Evolutionary conservation across 1,140 invertebrate species (phyloP), one percentile per base, ranked within the genome.

Genomic region (Drosophila busckii): DNA sequence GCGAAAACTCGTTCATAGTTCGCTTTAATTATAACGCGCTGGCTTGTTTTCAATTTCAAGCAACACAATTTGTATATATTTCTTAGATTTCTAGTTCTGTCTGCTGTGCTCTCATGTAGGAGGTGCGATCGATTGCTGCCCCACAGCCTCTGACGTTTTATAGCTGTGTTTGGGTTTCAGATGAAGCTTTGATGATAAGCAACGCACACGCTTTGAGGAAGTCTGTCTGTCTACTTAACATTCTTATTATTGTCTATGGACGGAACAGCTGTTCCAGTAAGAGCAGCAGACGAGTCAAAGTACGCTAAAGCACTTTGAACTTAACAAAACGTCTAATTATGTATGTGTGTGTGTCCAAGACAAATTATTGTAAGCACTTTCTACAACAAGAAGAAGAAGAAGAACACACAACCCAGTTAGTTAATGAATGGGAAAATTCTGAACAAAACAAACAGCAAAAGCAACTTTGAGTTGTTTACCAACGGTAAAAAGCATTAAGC

Each of bases 241-340:
- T 4, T 20, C 4, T 31, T n/a, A n/a, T n/a, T n/a, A n/a, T n/a
- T n/a, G n/a, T n/a, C n/a, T n/a, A n/a, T n/a, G n/a, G n/a, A n/a
- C n/a, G n/a, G n/a, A n/a, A n/a, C n/a, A n/a, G n/a, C n/a, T n/a
- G n/a, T n/a, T n/a, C n/a, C n/a, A n/a, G n/a, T n/a, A n/a, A n/a
- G n/a, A n/a, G n/a, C n/a, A n/a, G n/a, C n/a, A n/a, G n/a, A n/a
- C n/a, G n/a, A 54, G 56, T 80, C 68, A 69, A 82, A 80, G 67
- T 50, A 69, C 71, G 73, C 58, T 64, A 80, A 68, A 82, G 73
- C 71, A 67, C 69, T 82, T 80, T 82, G 75, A 63, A 82, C 75
- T 80, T 56, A 53, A 55, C 55, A 66, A 54, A 28, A 20, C 19
- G 13, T 44, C 17, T 22, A 7, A 31, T 16, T 40, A 4, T 19